These are phyloP conservation scores for Eutolmus rufibarbis DNA, from an alignment of 2,888 invertebrate genomes.

Conservation along the genomic window DNA sequence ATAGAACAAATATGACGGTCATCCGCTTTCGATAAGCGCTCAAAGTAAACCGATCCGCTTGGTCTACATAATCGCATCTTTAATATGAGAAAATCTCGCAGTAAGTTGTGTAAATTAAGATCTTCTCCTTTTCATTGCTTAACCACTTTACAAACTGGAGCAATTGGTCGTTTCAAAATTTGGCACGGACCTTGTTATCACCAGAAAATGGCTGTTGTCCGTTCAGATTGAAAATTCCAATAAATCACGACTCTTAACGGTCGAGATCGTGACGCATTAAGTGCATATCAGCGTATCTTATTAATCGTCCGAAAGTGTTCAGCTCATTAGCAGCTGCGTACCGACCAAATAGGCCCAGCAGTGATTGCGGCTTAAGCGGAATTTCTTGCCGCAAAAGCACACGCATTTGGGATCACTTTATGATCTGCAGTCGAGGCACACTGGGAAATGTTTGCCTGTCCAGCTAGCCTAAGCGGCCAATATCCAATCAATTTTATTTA, in stretches of 20 bases:
- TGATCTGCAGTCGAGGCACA: background rate
- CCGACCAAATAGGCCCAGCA: background rate
- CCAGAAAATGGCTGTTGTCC: background rate
- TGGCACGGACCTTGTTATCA: background rate
- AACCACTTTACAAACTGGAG: background rate
- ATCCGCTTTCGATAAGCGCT: too few species aligned
- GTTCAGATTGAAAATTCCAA: background rate
- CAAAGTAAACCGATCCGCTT: too few species aligned
- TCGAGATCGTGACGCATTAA: background rate
- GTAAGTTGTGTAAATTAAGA: background rate
- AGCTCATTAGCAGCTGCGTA: background rate
- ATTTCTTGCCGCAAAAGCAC: background rate
- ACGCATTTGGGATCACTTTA: background rate
- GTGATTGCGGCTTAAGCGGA: background rate
- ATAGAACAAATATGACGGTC: too few species aligned
- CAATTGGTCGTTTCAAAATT: background rate
- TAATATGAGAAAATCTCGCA: background rate
- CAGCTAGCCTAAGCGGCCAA: background rate
- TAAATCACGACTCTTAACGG: background rate
- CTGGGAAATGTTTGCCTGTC: background rate
- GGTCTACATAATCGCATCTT: too few species aligned
- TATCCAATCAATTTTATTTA: conserved; percentile 23
- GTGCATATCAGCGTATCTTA: background rate
- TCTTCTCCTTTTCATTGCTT: background rate
- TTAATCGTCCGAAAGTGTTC: background rate